Base-by-base conservation (phyloP, 2,888 invertebrate species). In the Notodonta dromedarius region DNA sequence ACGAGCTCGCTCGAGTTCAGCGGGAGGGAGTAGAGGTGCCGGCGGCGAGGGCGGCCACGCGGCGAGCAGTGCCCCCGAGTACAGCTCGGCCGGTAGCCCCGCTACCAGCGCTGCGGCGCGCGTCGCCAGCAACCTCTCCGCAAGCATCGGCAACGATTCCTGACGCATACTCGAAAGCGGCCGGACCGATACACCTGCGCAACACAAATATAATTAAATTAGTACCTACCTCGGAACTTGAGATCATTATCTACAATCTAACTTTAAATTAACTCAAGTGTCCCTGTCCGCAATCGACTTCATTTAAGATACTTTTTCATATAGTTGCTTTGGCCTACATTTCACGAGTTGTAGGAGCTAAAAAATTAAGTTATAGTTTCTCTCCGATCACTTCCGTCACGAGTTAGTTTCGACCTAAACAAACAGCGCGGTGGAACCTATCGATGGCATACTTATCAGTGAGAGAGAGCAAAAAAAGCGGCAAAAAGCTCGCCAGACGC, bases 11-110 rank as follows among this genome's bases (percentile, higher is more conserved):
- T 92, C 92, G 44, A 83, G 67, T 75, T 83, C 93, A 59, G 94
- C 83, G 65, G 94, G 80, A 60, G 94, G 86, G 78, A 94, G 88
- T 14, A 95, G 91, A 0, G 94, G 94, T 44, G 95, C 91, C 16
- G 94, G 95, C 0, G 94, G 93, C 0, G 95, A 94, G 5, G 94
- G 94, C 14, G 94, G 93, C 80, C 93, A 93, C 72, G 95, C 94
- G 32, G 95, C 93, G 60, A 95, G 92, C 67, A 95, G 90, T 40
- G 95, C 95, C 50, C 95, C 95, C 54, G 95, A 95, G 86, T 95
- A 96, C 64, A 96, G 91, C 60, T 95, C 94, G 12, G 95, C 95
- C 8, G 95, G 94, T 52, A 96, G 85, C 5, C 94, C 95, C 2
- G 94, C 94, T 66, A 92, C 94, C 86, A 85, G 90, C 70, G 86